Percentiles rank a stretch among this genome's conserved stretches.
phyloP scores from a whole-genome alignment of 2,888 invertebrate genomes.

The Lasioglossum calceatum region DNA sequence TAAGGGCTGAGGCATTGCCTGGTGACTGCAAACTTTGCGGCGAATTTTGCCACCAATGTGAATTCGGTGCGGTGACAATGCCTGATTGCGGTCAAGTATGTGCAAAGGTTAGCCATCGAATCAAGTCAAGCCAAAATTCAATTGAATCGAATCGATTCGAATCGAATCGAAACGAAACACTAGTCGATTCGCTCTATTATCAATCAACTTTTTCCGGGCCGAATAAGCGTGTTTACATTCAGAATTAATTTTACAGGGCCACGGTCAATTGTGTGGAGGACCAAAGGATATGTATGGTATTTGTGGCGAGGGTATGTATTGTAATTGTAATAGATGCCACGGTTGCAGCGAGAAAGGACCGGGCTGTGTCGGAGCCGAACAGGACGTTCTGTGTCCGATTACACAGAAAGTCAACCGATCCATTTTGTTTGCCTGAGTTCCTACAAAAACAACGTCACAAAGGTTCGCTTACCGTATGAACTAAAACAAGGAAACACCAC shows the following conservation, averaged over 20 bases:
- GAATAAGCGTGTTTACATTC: neutral
- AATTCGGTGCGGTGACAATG: constrained; percentile 72
- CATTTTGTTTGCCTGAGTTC: neutral
- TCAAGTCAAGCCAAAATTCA: neutral
- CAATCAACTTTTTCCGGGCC: neutral
- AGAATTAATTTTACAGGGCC: constrained; percentile 78
- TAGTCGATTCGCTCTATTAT: neutral
- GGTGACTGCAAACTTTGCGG: constrained; percentile 73
- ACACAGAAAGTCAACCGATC: neutral
- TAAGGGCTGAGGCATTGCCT: constrained; percentile 59
- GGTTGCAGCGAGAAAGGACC: constrained; percentile 82
- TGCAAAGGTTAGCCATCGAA: constrained; percentile 58
- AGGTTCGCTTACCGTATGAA: neutral
- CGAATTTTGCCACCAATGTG: constrained; percentile 73
- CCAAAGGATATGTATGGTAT: constrained; percentile 78
- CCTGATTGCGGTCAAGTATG: constrained; percentile 74
- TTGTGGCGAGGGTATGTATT: constrained; percentile 83
- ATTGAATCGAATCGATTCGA: neutral
- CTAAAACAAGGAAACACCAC: neutral
- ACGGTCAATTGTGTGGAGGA: constrained; percentile 84
- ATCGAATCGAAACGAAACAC: neutral
- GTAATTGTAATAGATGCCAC: constrained; percentile 82
- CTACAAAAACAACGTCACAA: neutral
- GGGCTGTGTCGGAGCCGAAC: constrained; percentile 58
- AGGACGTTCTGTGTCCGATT: neutral